phyloP scores from a whole-genome alignment of 2,888 invertebrate genomes.

The Diarsia mendica region DNA sequence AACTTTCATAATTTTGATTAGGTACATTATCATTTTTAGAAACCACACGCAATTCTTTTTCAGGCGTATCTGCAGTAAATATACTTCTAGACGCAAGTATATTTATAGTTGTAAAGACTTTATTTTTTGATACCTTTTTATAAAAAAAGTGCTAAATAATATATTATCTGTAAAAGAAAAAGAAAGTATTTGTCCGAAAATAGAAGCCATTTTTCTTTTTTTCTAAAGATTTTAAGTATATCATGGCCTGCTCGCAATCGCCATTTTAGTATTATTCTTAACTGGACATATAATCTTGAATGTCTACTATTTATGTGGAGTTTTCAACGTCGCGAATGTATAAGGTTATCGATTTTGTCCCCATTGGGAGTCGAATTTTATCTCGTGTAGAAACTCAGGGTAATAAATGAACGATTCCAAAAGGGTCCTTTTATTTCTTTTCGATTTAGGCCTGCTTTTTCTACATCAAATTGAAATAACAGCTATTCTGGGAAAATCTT shows the following conservation, averaged over 20 bases:
- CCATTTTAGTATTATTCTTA: constrained; percentile 11
- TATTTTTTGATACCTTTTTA: not conserved
- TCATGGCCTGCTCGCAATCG: too few relatives aligned
- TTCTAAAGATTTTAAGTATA: not conserved
- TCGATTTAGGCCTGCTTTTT: constrained; percentile 40
- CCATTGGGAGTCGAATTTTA: constrained; percentile 59
- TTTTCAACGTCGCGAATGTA: constrained; percentile 49
- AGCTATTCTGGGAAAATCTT: constrained; percentile 31
- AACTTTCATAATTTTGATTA: not conserved
- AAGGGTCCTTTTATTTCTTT: constrained; percentile 58
- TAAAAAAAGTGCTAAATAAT: not conserved
- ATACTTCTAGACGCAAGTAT: not conserved
- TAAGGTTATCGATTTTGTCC: constrained; percentile 59
- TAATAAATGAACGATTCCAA: constrained; percentile 57
- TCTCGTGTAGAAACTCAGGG: constrained; percentile 58
- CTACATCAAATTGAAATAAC: constrained; percentile 50
- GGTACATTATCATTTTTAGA: not conserved
- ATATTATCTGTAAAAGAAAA: not conserved
- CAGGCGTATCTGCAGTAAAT: not conserved
- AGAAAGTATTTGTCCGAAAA: not conserved
- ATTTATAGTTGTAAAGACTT: not conserved
- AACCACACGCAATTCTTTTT: not conserved
- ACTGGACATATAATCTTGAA: constrained; percentile 42
- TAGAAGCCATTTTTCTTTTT: not conserved
- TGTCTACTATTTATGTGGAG: constrained; percentile 49